Conservation (phyloP, 2,113 vertebrate genomes). For the Otus sunia region DNA sequence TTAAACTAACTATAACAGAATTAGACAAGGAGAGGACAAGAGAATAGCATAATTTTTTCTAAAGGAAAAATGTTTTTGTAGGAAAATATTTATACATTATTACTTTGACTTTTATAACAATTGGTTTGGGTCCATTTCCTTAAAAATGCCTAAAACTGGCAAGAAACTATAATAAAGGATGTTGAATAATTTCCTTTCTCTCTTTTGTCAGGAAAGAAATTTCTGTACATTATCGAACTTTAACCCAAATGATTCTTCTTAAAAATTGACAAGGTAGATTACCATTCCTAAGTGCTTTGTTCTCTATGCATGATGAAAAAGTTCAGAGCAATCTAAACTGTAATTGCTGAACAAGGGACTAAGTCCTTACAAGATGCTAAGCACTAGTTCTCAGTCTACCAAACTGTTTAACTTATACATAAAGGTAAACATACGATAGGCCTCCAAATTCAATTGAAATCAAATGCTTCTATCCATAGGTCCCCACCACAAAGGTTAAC, state of each 20-base stretch:
- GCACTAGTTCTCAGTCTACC: background rate
- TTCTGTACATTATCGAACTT: background rate
- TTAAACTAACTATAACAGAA: slow-evolving; percentile 58
- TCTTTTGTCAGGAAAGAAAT: background rate
- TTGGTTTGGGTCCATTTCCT: background rate
- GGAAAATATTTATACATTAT: slow-evolving; percentile 46
- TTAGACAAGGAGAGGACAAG: slow-evolving; percentile 59
- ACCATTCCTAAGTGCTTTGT: background rate
- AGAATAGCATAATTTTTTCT: slow-evolving; percentile 52
- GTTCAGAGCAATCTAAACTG: background rate
- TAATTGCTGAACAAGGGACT: background rate
- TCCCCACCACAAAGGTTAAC: background rate
- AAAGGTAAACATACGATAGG: background rate
- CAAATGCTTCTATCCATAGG: background rate
- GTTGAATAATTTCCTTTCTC: background rate
- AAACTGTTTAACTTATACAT: background rate
- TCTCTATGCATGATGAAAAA: background rate
- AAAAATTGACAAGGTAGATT: background rate
- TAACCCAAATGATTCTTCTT: background rate
- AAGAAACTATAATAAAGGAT: background rate
- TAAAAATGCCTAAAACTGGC: background rate
- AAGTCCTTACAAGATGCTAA: background rate
- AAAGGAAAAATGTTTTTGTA: slow-evolving; percentile 51
- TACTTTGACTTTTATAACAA: slow-evolving; percentile 36
- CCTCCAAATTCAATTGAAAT: background rate